phyloP scores from a whole-genome alignment of 2,888 invertebrate genomes.

The Eubasilissa splendida region DNA sequence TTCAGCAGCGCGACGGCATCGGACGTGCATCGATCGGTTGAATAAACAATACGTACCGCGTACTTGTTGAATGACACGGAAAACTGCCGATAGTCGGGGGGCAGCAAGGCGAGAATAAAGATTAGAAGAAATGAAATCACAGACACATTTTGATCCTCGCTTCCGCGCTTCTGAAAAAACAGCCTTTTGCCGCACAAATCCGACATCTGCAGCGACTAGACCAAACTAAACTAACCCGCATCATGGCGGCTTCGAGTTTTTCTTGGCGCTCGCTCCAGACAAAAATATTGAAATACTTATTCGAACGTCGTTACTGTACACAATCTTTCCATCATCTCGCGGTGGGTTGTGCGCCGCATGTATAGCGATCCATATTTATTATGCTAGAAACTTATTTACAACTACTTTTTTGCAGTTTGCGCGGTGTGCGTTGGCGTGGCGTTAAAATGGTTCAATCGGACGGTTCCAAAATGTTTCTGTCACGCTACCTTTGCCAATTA shows the following conservation, averaged over 20 bases:
- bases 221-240: conserved; percentile 21
- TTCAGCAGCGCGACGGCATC: no score
- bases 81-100: conserved; percentile 40
- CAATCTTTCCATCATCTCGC: conserved; percentile 4
- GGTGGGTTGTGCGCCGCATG: no score
- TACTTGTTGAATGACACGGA: conserved; percentile 4
- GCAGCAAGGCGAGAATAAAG: conserved; percentile 33
- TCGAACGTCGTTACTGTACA: neutral
- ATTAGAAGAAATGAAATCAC: conserved; percentile 30
- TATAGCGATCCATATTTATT: no score
- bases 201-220: conserved; percentile 31
- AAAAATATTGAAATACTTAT: neutral
- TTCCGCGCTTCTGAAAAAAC: conserved; percentile 1
- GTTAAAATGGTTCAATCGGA: conserved; percentile 9
- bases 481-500: conserved; percentile 5
- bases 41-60: neutral
- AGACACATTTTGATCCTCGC: conserved; percentile 11
- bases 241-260: neutral
- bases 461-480: conserved; percentile 1
- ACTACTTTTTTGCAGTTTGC: neutral
- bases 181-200: conserved; percentile 11
- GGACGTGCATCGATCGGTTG: no score
- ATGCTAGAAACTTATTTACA: no score
- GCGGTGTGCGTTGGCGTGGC: neutral
- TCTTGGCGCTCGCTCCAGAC: conserved; percentile 27